phyloP scores from a whole-genome alignment of 2,888 invertebrate genomes.

The Stenodera caucasica region DNA sequence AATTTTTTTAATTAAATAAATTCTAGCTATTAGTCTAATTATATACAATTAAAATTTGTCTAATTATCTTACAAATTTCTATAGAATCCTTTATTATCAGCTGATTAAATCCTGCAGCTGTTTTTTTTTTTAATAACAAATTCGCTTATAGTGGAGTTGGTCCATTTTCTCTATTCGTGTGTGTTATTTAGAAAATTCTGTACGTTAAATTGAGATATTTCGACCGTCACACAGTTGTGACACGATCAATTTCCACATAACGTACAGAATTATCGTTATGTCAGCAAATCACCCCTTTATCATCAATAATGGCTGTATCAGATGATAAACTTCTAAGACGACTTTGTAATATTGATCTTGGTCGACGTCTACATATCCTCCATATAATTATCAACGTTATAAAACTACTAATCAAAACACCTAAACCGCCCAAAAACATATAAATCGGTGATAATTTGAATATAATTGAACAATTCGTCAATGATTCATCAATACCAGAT shows the following conservation, averaged over 20 bases:
- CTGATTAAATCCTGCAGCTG: neutral
- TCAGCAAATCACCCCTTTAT: slow-evolving; percentile 93
- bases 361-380: slow-evolving; percentile 57
- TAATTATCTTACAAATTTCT: neutral
- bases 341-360: slow-evolving; percentile 77
- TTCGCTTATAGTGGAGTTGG: slow-evolving; percentile 31
- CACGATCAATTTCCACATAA: slow-evolving; percentile 87
- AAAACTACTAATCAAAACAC: slow-evolving; percentile 49
- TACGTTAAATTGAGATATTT: slow-evolving; percentile 39
- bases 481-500: slow-evolving; percentile 76
- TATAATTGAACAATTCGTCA: slow-evolving; percentile 77
- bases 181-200: slow-evolving; percentile 44
- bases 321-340: slow-evolving; percentile 80
- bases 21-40: neutral
- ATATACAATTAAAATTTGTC: neutral
- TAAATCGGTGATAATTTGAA: slow-evolving; percentile 77
- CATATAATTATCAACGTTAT: slow-evolving; percentile 45
- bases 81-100: neutral
- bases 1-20: neutral
- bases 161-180: slow-evolving; percentile 17
- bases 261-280: slow-evolving; percentile 94
- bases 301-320: slow-evolving; percentile 82
- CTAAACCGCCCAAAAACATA: slow-evolving; percentile 59
- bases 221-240: slow-evolving; percentile 82
- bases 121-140: slow-evolving; percentile 29